A percentile compares a stretch with the other conserved stretches of the same genome.
Evolutionary conservation across 2,888 invertebrate species (phyloP).

Genomic region (Mayetiola destructor): DNA sequence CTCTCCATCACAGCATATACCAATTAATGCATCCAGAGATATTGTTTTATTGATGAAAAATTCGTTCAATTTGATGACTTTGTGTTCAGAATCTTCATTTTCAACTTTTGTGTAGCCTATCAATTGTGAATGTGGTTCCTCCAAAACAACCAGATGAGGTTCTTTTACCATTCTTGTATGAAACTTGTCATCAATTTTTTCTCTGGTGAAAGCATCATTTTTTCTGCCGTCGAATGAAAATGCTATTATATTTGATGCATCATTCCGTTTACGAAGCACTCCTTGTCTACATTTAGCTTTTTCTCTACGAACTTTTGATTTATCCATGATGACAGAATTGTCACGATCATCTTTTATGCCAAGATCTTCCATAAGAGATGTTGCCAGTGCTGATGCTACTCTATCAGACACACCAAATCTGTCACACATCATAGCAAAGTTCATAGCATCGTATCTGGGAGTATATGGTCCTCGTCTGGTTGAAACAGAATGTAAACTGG

Average conservation of each 20-base stretch:
- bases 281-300: background rate
- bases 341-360: background rate
- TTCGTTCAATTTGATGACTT: background rate
- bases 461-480: background rate
- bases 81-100: background rate
- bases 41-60: background rate
- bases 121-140: background rate
- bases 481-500: too few relatives aligned
- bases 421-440: slow-evolving; percentile 11
- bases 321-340: slow-evolving; percentile 9
- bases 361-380: background rate
- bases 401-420: slow-evolving; percentile 1
- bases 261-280: background rate
- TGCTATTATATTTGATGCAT: background rate
- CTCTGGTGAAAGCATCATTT: background rate
- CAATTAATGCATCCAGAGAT: background rate
- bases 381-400: background rate
- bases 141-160: slow-evolving; percentile 5
- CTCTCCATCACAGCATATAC: background rate
- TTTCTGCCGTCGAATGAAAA: slow-evolving; percentile 11
- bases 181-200: background rate
- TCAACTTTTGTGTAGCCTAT: background rate
- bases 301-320: background rate
- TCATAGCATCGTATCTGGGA: background rate
- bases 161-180: slow-evolving; percentile 6